phyloP scores from a whole-genome alignment of 1,140 invertebrate species.

The Chironomus striatipennis region DNA sequence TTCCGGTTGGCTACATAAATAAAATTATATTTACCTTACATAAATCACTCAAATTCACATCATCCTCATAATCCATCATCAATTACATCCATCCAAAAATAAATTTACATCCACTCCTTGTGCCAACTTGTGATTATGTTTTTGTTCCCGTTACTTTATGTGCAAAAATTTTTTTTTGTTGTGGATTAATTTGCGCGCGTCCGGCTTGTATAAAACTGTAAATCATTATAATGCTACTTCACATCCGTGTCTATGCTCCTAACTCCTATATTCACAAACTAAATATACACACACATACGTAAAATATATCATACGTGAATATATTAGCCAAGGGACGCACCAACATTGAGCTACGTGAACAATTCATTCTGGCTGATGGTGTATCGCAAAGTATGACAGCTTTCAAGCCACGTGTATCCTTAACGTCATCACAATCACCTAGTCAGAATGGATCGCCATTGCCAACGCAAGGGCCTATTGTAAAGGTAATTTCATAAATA shows the following conservation, averaged over 20 bases:
- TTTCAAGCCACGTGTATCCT: constrained; percentile 82
- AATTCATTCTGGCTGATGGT: constrained; percentile 96
- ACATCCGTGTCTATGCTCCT: constrained; percentile 25
- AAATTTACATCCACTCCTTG: constrained; percentile 26
- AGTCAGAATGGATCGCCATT: constrained; percentile 48
- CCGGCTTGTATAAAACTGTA: constrained; percentile 32
- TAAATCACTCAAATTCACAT: constrained; percentile 27
- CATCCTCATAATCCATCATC: constrained; percentile 17
- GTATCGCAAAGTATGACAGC: constrained; percentile 96
- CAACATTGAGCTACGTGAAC: constrained; percentile 96
- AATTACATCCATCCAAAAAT: not conserved
- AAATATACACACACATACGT: constrained; percentile 26
- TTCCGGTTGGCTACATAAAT: not conserved
- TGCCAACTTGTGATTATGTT: constrained; percentile 26
- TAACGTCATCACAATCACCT: constrained; percentile 62
- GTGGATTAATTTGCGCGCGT: constrained; percentile 25
- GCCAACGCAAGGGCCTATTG: constrained; percentile 75
- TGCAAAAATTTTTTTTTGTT: constrained; percentile 24
- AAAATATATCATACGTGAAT: constrained; percentile 28
- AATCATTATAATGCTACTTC: constrained; percentile 27
- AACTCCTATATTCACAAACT: too few species aligned
- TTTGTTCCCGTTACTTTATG: constrained; percentile 35
- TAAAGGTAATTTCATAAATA: constrained; percentile 62
- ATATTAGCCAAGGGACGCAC: constrained; percentile 94
- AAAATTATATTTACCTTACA: constrained; percentile 4